Evolutionary conservation across 2,888 invertebrate genomes (phyloP), one percentile per base, ranked within the genome.

Genomic region (Steromphala cineraria): DNA sequence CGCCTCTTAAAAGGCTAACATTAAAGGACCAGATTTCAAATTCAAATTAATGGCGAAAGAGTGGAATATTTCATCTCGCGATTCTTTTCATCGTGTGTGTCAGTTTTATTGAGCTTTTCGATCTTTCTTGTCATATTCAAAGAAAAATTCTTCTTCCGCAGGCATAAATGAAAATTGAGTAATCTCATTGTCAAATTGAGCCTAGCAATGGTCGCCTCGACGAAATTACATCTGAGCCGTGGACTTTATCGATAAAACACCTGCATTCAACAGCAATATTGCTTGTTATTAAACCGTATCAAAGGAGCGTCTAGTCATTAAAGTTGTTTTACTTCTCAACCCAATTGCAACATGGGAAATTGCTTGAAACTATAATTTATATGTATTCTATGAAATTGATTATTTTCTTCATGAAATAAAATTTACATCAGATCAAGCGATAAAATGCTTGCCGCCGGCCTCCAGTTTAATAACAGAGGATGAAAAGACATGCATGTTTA

Each of bases 141-240:
- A 71, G 31, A 36, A 71, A 71, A 71, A 71, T 40, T 17, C 36
- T 71, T 40, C 19, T 36, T 36, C 71, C 31, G 31, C 40, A 40
- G 71, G 71, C 71, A 36, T 71, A 40, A 40, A 71, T 71, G 71
- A 24, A 71, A 71, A 36, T 71, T 71, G 71, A 71, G 40, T 40
- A 36, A 31, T 71, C 31, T 40, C 71, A 40, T 71, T 71, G 71
- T 71, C 40, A 71, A 71, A 71, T 19, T 71, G 71, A 19, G 71
- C 31, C 71, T 19, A 13, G 71, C 71, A 31, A 71, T 31, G 71
- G 46, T 10, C 31, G 71, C n/a, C 36, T 71, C 31, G 71, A 40
- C 31, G 24, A 71, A 71, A 71, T 36, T 71, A 62, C 28, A 28
- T 28, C 28, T 46, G 46, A 10, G 46, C 46, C 46, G 10, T 10